Evolutionary conservation across 2,797 vertebrate genomes (phyloP), one percentile per base, ranked within the genome.

Genomic region (Calcarius lapponicus): DNA sequence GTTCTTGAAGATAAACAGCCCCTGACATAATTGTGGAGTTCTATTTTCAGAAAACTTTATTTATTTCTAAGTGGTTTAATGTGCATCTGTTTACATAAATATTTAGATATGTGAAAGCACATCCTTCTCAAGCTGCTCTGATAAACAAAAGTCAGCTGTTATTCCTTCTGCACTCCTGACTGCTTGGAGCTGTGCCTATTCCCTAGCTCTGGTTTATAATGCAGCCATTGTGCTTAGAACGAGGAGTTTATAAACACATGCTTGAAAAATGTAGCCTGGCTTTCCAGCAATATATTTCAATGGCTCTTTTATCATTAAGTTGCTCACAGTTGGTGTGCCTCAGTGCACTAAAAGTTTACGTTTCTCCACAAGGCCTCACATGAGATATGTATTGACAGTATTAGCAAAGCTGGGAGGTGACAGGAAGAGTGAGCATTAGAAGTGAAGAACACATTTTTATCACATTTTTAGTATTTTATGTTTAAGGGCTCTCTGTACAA

Each of bases 11-110:
- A 96, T 88, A 96, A 97, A 96, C 88, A 93, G 79, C 66, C 89
- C 86, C 91, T 96, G 91, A 97, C 96, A 95, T 92, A 93, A 97
- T 72, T 92, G 67, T 92, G 64, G 91, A 85, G 61, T 93, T 96
- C 96, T 96, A 96, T 97, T 97, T 97, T 97, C 95, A 96, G 96
- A 92, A 89, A 94, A 66, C 19, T 85, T 87, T 95, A 95, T 96
- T 97, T 96, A 96, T 96, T 97, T 95, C 91, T 85, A 93, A 94
- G 94, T 89, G 93, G 87, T 93, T 97, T 94, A 96, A 95, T 95
- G 94, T 85, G 92, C 89, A 95, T 95, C 85, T 97, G 94, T 95
- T 96, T 96, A 94, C 96, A 95, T 91, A 97, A 97, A 97, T 95
- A 96, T 96, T 97, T 97, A 96, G 94, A 88, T 93, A 93, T 56